A percentile compares a stretch with the other conserved stretches of the same genome.
Conservation (phyloP, 2,797 vertebrate species). For the Sebastes steindachneri region DNA sequence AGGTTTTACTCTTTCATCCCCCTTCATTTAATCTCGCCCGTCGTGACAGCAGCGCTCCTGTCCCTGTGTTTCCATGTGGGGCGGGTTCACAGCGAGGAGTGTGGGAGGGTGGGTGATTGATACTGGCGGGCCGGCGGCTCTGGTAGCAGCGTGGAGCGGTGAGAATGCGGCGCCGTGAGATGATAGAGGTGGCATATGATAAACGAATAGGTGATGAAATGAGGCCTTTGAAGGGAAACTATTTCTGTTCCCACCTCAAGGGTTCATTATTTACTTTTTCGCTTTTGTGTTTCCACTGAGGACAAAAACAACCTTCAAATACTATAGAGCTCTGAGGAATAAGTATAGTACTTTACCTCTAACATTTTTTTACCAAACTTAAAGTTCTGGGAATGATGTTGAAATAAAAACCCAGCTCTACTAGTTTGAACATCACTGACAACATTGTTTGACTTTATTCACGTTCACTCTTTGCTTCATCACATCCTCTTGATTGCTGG, state of each 20-base stretch:
- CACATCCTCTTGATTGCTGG: conserved; percentile 56
- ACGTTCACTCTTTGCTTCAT: conserved; percentile 39
- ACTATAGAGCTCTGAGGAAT: neutral
- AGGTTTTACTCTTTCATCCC: conserved; percentile 72
- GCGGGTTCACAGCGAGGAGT: conserved; percentile 51
- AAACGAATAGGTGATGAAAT: conserved; percentile 70
- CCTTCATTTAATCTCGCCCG: conserved; percentile 61
- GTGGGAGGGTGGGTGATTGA: conserved; percentile 74
- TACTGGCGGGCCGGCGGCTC: conserved; percentile 46
- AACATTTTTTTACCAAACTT: conserved; percentile 24
- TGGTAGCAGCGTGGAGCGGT: conserved; percentile 33
- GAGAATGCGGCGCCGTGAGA: conserved; percentile 44
- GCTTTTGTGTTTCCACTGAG: conserved; percentile 22
- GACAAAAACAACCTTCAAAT: conserved; percentile 25
- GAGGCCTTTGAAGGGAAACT: conserved; percentile 61
- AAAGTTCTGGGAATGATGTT: conserved; percentile 3
- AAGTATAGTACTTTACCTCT: neutral
- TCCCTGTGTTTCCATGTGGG: conserved; percentile 49
- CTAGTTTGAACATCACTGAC: conserved; percentile 34
- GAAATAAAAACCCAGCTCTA: conserved; percentile 20
- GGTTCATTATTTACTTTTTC: conserved; percentile 51
- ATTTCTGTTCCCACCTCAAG: conserved; percentile 50
- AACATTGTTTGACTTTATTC: conserved; percentile 46
- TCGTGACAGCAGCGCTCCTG: conserved; percentile 48
- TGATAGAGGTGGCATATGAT: conserved; percentile 64